phyloP scores from a whole-genome alignment of 2,113 vertebrate genomes.

The Vidua chalybeata region DNA sequence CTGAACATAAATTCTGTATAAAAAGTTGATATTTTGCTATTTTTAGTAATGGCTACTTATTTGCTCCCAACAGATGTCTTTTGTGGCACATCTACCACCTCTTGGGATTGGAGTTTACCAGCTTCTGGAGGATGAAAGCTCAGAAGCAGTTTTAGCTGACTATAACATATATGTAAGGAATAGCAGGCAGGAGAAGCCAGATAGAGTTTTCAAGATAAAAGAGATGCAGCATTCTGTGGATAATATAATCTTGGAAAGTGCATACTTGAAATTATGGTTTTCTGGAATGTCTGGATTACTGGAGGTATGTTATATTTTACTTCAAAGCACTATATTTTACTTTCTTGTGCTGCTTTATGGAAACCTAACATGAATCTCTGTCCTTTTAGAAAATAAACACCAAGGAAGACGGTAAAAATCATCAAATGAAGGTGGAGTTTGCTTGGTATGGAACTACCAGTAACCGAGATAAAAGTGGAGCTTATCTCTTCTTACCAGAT shows the following conservation, averaged over 20 bases:
- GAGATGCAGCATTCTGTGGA: slow-evolving; percentile 51
- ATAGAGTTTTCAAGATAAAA: slow-evolving; percentile 78
- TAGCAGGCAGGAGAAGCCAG: background rate
- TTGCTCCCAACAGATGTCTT: slow-evolving; percentile 79
- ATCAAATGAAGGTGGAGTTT: slow-evolving; percentile 82
- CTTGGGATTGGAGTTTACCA: slow-evolving; percentile 83
- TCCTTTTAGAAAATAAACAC: slow-evolving; percentile 76
- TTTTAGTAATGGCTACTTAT: background rate
- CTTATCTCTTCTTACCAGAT: slow-evolving; percentile 91
- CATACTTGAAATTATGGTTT: slow-evolving; percentile 81
- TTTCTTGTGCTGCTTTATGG: background rate
- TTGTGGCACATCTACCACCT: slow-evolving; percentile 81
- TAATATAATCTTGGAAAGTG: slow-evolving; percentile 81
- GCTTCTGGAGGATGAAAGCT: slow-evolving; percentile 71
- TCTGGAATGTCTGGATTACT: slow-evolving; percentile 81
- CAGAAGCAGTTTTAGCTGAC: slow-evolving; percentile 70
- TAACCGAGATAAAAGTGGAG: slow-evolving; percentile 89
- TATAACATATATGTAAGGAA: slow-evolving; percentile 75
- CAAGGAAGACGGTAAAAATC: slow-evolving; percentile 78
- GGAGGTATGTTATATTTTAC: slow-evolving; percentile 76
- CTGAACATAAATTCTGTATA: background rate
- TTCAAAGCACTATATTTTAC: background rate
- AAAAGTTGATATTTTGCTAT: background rate
- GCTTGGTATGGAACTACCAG: slow-evolving; percentile 89
- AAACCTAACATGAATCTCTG: background rate